Conservation (phyloP, 2,888 invertebrate species). For the Melanostoma scalare region DNA sequence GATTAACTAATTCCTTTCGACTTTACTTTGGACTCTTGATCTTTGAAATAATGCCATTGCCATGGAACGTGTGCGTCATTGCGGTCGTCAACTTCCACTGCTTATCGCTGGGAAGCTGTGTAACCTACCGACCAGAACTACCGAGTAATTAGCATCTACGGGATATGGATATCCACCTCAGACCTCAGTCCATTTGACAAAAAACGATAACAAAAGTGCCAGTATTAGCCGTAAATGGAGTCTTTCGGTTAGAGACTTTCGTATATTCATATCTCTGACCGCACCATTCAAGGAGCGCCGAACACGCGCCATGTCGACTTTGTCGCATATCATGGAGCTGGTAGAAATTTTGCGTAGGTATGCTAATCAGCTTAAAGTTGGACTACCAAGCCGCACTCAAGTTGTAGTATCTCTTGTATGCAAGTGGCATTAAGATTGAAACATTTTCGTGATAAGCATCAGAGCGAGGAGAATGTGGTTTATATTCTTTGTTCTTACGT, state of each 20-base stretch:
- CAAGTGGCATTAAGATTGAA: conserved; percentile 58
- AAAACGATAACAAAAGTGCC: conserved; percentile 64
- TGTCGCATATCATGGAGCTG: conserved; percentile 38
- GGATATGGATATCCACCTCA: conserved; percentile 10
- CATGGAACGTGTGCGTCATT: conserved; percentile 12
- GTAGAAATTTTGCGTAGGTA: conserved; percentile 63
- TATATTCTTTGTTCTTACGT: background rate
- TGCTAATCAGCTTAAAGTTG: conserved; percentile 64
- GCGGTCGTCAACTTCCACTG: conserved; percentile 18
- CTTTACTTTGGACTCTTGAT: conserved; percentile 42
- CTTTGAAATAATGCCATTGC: conserved; percentile 6
- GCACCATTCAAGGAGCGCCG: conserved; percentile 39
- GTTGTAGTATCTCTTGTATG: conserved; percentile 46
- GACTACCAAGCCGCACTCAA: conserved; percentile 31
- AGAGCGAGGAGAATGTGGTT: conserved; percentile 32
- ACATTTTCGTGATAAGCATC: conserved; percentile 52
- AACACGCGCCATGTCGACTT: conserved; percentile 45
- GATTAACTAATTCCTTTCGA: conserved; percentile 67
- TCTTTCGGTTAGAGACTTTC: conserved; percentile 22
- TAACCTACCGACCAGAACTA: conserved; percentile 33
- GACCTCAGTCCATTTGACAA: conserved; percentile 48
- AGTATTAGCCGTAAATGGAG: conserved; percentile 64
- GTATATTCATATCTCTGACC: background rate
- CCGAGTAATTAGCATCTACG: conserved; percentile 63
- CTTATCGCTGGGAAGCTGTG: conserved; percentile 40